Conservation (phyloP, 2,888 invertebrate species). For the Maniola hyperantus region DNA sequence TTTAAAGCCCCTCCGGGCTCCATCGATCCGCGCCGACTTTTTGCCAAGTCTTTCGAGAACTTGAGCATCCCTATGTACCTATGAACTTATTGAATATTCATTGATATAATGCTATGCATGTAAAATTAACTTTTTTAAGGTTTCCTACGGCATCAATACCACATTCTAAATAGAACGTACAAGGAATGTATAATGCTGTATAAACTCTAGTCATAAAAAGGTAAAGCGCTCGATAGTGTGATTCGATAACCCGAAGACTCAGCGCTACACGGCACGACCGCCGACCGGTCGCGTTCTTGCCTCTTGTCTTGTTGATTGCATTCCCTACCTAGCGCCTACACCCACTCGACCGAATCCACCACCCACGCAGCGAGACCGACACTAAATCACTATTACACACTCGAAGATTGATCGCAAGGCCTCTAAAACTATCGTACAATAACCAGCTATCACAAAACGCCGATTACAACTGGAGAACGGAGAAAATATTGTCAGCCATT, state of each 20-base stretch:
- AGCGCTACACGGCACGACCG: constrained; percentile 44
- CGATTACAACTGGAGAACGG: constrained; percentile 53
- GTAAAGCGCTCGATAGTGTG: constrained; percentile 40
- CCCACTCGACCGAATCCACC: constrained; percentile 58
- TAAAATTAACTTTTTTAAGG: background rate
- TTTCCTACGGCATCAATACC: background rate
- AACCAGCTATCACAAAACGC: constrained; percentile 40
- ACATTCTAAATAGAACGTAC: background rate
- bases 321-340: constrained; percentile 55
- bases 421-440: constrained; percentile 24
- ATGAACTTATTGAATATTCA: background rate
- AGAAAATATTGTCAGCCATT: constrained; percentile 78
- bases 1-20: constrained; percentile 52
- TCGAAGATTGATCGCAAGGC: constrained; percentile 33
- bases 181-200: constrained; percentile 6
- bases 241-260: constrained; percentile 42
- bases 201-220: constrained; percentile 22
- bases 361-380: constrained; percentile 59
- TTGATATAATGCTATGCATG: background rate
- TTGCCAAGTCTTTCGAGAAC: background rate
- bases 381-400: constrained; percentile 45
- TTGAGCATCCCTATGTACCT: too few species aligned
- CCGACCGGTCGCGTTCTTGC: constrained; percentile 53
- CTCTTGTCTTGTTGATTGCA: constrained; percentile 63
- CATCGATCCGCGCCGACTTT: constrained; percentile 40